Evolutionary conservation across 2,797 vertebrate species (phyloP).

Genomic region (Pipistrellus pygmaeus): DNA sequence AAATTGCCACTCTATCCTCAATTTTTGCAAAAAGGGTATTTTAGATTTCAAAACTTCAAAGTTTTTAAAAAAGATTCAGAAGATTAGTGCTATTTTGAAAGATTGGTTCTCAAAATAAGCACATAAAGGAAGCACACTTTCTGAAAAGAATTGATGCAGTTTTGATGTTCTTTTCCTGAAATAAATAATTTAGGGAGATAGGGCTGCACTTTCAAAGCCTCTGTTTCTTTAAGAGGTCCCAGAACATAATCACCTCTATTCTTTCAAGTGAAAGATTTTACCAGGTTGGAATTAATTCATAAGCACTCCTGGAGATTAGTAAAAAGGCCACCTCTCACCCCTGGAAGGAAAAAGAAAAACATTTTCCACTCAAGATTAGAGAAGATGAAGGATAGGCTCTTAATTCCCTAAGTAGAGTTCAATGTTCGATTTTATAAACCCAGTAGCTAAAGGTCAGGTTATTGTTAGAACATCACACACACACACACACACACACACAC

Average conservation of each 20-base stretch:
- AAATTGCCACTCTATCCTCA: background rate
- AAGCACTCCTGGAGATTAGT: conserved; percentile 68
- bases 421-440: conserved; percentile 81
- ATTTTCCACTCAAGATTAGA: conserved; percentile 61
- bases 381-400: conserved; percentile 75
- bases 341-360: conserved; percentile 72
- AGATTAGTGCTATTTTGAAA: conserved; percentile 73
- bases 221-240: conserved; percentile 62
- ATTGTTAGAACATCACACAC: conserved; percentile 37
- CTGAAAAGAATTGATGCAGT: conserved; percentile 68
- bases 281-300: conserved; percentile 80
- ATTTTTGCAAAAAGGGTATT: conserved; percentile 45
- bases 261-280: conserved; percentile 76
- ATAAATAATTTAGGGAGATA: conserved; percentile 77
- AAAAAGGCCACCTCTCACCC: conserved; percentile 65
- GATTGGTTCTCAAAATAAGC: conserved; percentile 71
- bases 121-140: conserved; percentile 64
- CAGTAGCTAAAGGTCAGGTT: conserved; percentile 70
- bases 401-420: conserved; percentile 76
- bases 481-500: background rate
- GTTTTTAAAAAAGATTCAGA: conserved; percentile 67
- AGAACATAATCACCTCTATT: conserved; percentile 63
- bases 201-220: conserved; percentile 61
- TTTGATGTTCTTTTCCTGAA: conserved; percentile 77
- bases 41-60: conserved; percentile 50